Conservation (phyloP, 1,140 invertebrate species). For the Agrypnia vestita region DNA sequence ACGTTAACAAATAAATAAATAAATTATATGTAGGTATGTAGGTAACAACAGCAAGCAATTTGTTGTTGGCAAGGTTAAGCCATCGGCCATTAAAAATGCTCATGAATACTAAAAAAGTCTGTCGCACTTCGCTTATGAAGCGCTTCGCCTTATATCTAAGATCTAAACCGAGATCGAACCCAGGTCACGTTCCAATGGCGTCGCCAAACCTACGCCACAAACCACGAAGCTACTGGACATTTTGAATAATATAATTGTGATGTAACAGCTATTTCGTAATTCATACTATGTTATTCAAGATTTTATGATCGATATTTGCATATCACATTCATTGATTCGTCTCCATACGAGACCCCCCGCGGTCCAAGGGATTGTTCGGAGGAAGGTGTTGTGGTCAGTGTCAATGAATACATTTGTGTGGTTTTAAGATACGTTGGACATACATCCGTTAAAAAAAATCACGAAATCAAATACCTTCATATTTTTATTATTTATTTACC, state of each 20-base stretch:
- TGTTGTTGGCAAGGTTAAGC: conserved; percentile 15
- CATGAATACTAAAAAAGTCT: conserved; percentile 20
- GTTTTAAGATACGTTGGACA: too few relatives aligned
- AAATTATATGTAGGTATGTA: too few relatives aligned
- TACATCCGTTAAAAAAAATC: too few relatives aligned
- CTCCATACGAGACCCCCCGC: neutral
- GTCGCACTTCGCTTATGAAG: conserved; percentile 8
- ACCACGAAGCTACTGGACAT: conserved; percentile 8
- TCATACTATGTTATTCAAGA: conserved; percentile 16
- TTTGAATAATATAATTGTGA: neutral
- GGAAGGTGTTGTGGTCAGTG: too few relatives aligned
- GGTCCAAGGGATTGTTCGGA: too few relatives aligned
- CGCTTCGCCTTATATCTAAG: neutral
- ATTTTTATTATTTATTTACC: too few relatives aligned
- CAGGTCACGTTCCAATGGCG: conserved; percentile 15
- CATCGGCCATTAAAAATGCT: conserved; percentile 5
- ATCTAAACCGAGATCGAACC: neutral
- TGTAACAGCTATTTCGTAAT: conserved; percentile 13
- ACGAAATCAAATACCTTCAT: too few relatives aligned
- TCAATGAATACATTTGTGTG: too few relatives aligned
- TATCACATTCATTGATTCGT: conserved; percentile 8
- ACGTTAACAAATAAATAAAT: too few relatives aligned
- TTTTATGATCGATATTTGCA: conserved; percentile 30
- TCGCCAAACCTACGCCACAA: neutral
- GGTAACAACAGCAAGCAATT: too few relatives aligned